phyloP scores from a whole-genome alignment of 2,888 invertebrate species.

The Fragum whitleyi region DNA sequence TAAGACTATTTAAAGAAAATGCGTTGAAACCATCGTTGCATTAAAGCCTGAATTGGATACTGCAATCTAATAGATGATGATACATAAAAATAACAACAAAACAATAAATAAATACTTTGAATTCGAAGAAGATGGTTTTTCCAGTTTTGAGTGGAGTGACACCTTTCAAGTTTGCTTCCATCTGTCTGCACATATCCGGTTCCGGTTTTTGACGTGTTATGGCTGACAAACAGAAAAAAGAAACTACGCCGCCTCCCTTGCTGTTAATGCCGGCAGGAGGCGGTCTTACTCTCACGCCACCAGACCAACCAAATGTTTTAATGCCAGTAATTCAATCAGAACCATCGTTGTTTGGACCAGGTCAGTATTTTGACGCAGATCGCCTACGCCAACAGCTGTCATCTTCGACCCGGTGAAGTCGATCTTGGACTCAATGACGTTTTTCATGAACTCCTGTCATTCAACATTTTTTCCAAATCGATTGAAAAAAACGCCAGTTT shows the following conservation, averaged over 20 bases:
- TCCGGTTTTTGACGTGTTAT: slow-evolving; percentile 74
- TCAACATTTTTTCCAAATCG: no score
- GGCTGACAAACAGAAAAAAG: slow-evolving; percentile 81
- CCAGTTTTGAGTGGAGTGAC: no score
- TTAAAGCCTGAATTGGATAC: no score
- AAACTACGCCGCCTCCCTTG: slow-evolving; percentile 81
- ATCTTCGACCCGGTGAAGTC: not conserved
- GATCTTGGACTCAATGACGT: no score
- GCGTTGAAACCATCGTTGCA: no score
- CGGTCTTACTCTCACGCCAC: slow-evolving; percentile 80
- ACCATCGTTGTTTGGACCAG: slow-evolving; percentile 80
- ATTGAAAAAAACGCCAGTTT: no score
- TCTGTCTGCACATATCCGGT: slow-evolving; percentile 40
- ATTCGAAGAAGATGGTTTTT: no score
- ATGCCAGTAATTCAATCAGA: slow-evolving; percentile 82
- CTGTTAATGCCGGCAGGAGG: slow-evolving; percentile 82
- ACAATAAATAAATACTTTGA: no score
- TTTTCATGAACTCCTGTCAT: no score
- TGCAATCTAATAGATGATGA: no score
- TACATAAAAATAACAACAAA: no score
- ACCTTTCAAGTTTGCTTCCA: not conserved
- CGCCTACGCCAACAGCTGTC: not conserved
- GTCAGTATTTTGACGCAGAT: slow-evolving; percentile 48
- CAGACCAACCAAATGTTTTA: slow-evolving; percentile 77
- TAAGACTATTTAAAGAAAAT: no score